Conservation (phyloP, 2,888 invertebrate species). For the Neuroscelio doddi region DNA sequence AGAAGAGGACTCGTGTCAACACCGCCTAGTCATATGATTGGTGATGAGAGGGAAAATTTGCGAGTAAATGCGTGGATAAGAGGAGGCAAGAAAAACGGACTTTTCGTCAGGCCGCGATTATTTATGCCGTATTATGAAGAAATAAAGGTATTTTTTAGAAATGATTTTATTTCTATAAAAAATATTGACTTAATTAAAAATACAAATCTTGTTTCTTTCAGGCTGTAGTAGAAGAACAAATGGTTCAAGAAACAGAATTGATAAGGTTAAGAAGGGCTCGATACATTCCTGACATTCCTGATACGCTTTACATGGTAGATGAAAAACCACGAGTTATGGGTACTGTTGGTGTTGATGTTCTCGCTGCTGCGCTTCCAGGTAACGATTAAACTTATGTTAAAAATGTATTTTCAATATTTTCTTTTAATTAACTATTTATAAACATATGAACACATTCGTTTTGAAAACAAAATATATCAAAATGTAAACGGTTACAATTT, state of each 20-base stretch:
- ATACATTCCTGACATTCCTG: slow-evolving; percentile 89
- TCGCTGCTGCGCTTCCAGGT: slow-evolving; percentile 78
- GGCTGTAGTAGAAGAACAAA: slow-evolving; percentile 87
- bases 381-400: slow-evolving; percentile 22
- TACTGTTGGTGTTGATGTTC: slow-evolving; percentile 77
- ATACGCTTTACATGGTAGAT: slow-evolving; percentile 92
- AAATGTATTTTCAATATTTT: no score
- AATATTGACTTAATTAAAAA: not conserved
- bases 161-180: not conserved
- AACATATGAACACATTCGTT: no score
- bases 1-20: slow-evolving; percentile 85
- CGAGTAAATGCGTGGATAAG: slow-evolving; percentile 87
- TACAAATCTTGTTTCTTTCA: slow-evolving; percentile 55
- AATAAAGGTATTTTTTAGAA: slow-evolving; percentile 85
- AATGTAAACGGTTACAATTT: no score
- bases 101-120: slow-evolving; percentile 88
- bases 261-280: slow-evolving; percentile 81
- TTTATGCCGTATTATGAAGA: slow-evolving; percentile 97
- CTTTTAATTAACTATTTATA: no score
- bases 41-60: slow-evolving; percentile 79
- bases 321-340: slow-evolving; percentile 74
- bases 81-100: slow-evolving; percentile 80
- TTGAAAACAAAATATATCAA: no score
- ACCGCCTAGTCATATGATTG: slow-evolving; percentile 89
- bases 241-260: slow-evolving; percentile 84